These are phyloP conservation scores for Megalopta genalis DNA, from an alignment of 1,140 invertebrate species.

Conservation along the genomic window DNA sequence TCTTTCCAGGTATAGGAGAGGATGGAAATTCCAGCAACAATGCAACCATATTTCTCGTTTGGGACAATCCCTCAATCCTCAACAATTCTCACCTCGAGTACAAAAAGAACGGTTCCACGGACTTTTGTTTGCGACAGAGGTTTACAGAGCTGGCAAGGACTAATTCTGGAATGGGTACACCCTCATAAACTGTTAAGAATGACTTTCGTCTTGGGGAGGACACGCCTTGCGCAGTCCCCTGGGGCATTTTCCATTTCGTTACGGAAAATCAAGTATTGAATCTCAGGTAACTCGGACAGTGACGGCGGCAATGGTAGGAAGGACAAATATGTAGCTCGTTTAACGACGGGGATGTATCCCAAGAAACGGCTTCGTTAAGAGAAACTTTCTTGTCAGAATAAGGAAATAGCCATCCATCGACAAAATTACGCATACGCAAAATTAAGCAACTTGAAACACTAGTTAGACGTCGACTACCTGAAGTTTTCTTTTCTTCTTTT, in stretches of 20 bases:
- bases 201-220: conserved; percentile 1
- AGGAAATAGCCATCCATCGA: too few relatives aligned
- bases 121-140: conserved; percentile 17
- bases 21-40: background rate
- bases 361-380: background rate
- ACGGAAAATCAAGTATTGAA: background rate
- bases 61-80: background rate
- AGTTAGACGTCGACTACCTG: too few relatives aligned
- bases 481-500: too few relatives aligned
- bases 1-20: background rate
- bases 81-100: conserved; percentile 14
- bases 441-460: too few relatives aligned
- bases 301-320: too few relatives aligned
- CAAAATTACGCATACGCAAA: too few relatives aligned
- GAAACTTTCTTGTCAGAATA: too few relatives aligned
- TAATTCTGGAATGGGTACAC: conserved; percentile 11
- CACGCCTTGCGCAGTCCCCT: background rate
- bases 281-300: background rate
- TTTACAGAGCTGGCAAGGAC: conserved; percentile 19
- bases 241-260: background rate
- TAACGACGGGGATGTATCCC: background rate
- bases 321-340: too few relatives aligned
- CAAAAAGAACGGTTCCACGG: conserved; percentile 6
- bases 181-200: conserved; percentile 16
- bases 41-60: conserved; percentile 3